phyloP scores from a whole-genome alignment of 2,113 vertebrate genomes.

The Thalassarche chlororhynchos region DNA sequence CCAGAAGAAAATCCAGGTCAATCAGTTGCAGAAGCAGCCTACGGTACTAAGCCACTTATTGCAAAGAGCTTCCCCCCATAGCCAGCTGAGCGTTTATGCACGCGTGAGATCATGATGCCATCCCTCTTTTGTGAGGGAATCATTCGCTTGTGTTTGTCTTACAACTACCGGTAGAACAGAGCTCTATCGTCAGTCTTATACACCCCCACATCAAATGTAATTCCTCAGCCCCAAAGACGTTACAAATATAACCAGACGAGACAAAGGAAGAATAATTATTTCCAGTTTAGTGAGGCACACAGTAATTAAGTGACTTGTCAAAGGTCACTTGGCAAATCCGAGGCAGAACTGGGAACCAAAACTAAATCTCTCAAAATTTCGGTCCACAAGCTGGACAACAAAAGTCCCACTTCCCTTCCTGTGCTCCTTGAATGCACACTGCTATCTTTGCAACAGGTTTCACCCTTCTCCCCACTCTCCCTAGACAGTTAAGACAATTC shows the following conservation, averaged over 20 bases:
- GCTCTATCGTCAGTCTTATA: not conserved
- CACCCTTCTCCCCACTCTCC: not conserved
- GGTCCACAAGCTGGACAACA: not conserved
- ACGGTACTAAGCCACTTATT: not conserved
- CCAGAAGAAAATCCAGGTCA: not conserved
- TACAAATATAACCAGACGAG: not conserved
- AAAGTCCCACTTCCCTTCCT: not conserved
- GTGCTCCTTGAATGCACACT: not conserved
- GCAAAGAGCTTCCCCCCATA: not conserved
- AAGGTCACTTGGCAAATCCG: not conserved
- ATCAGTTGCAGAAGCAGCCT: not conserved
- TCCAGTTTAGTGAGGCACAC: not conserved
- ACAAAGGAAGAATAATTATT: not conserved
- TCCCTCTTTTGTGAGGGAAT: not conserved
- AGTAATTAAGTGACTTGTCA: conserved; percentile 4
- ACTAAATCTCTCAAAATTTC: not conserved
- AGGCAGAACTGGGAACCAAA: not conserved
- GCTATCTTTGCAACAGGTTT: not conserved
- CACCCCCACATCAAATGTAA: not conserved
- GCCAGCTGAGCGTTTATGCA: not conserved
- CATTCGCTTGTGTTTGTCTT: fast-evolving
- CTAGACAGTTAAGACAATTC: not conserved
- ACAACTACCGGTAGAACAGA: not conserved
- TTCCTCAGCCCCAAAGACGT: not conserved
- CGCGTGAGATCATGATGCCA: not conserved